phyloP scores from a whole-genome alignment of 2,797 vertebrate species.

The Staurois parvus region DNA sequence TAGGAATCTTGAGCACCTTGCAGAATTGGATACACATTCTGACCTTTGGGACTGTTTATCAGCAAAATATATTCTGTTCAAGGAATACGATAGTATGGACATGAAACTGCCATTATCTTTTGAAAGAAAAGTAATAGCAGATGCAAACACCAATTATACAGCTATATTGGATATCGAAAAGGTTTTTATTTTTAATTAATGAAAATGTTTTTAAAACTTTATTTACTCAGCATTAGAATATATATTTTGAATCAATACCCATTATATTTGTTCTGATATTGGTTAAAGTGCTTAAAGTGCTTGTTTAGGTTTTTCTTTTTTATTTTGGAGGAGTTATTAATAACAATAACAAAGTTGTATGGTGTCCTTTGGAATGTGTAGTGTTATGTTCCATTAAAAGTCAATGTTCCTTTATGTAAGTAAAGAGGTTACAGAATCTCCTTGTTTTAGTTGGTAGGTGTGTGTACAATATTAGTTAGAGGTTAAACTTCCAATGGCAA shows the following conservation, averaged over 20 bases:
- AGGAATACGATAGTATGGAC: conserved; percentile 11
- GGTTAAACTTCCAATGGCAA: no score
- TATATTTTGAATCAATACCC: neutral
- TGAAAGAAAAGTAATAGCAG: neutral
- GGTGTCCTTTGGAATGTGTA: no score
- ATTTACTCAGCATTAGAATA: neutral
- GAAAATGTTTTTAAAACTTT: neutral
- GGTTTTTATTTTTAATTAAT: neutral
- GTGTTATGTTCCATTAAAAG: no score
- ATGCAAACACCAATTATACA: neutral
- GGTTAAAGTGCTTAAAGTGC: neutral
- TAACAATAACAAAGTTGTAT: no score
- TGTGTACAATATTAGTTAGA: no score
- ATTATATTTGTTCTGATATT: no score
- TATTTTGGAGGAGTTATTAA: no score
- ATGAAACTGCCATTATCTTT: neutral
- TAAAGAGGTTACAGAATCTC: no score
- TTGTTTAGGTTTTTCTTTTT: no score
- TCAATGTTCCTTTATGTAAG: no score
- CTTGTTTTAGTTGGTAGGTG: no score
- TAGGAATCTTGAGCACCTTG: conserved; percentile 12
- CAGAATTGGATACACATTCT: neutral
- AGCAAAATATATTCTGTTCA: conserved; percentile 19
- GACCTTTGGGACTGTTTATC: neutral
- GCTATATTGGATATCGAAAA: neutral